Evolutionary conservation across 2,113 vertebrate species (phyloP).

Genomic region (Sebastes schlegelii): DNA sequence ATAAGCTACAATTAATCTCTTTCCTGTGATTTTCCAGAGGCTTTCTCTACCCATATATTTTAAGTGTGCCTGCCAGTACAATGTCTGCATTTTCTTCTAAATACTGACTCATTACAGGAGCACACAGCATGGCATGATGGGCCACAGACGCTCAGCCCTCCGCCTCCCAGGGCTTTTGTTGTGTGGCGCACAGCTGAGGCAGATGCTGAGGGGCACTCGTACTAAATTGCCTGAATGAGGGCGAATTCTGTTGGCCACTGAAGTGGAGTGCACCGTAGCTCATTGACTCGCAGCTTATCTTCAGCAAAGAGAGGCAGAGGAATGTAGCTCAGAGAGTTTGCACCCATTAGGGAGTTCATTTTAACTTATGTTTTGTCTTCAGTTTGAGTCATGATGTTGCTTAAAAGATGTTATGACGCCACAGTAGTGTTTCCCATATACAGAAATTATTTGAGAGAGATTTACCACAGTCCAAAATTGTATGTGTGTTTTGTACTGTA

Average conservation of each 20-base stretch:
- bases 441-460: not conserved
- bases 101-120: slow-evolving; percentile 74
- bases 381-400: slow-evolving; percentile 12
- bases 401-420: slow-evolving; percentile 11
- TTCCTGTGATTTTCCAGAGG: not conserved
- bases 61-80: slow-evolving; percentile 20
- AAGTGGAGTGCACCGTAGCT: slow-evolving; percentile 66
- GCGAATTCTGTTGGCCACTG: slow-evolving; percentile 64
- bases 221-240: slow-evolving; percentile 80
- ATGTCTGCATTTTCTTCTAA: slow-evolving; percentile 58
- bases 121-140: slow-evolving; percentile 64
- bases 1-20: slow-evolving; percentile 18
- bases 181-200: slow-evolving; percentile 74
- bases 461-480: not conserved
- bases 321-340: slow-evolving; percentile 44
- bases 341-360: slow-evolving; percentile 45
- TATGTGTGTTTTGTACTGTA: not conserved
- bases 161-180: slow-evolving; percentile 73
- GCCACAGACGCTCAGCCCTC: slow-evolving; percentile 64
- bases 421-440: not conserved
- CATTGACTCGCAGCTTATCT: slow-evolving; percentile 67
- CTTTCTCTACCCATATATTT: slow-evolving; percentile 2
- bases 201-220: slow-evolving; percentile 80
- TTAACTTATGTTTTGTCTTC: slow-evolving; percentile 40
- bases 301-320: slow-evolving; percentile 46